Evolutionary conservation across 2,797 vertebrate genomes (phyloP), one percentile per base, ranked within the genome.

Genomic region (Intellagama lesueurii): DNA sequence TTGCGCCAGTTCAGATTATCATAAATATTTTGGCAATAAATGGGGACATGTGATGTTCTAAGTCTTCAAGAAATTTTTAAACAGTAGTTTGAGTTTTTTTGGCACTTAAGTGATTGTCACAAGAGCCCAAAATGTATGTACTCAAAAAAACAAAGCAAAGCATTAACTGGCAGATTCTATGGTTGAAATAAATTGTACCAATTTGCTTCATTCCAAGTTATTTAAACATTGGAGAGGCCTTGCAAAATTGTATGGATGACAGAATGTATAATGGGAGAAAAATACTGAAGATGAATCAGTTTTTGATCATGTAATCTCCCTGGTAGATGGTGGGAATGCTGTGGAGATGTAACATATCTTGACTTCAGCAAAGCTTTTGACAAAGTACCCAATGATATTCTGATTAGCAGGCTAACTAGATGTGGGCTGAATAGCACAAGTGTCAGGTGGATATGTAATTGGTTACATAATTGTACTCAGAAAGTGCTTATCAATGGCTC

Each of bases 11-110:
- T 86, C 80, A 75, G 81, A 44, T n/a, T 14, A 5, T n/a, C 84
- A 3, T 47, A 72, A 49, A 76, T 79, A 3, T 78, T 9, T 87
- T 92, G 44, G 6, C 52, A 44, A 19, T 32, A 5, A 30, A n/a
- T 32, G 52, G 30, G 86, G 22, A 87, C 11, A 12, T 81, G 12
- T 12, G 83, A 60, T 81, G 5, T 81, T 77, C n/a, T 70, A 49
- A 30, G n/a, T 79, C 81, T 89, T 92, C 5, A 16, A 30, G 14
- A 75, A 85, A 66, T 85, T 47, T 84, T 56, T 84, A 69, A 78
- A 78, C 17, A 84, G 17, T 73, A 32, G 35, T 40, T 86, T 68
- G 56, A 19, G 16, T 35, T 75, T 86, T 44, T 24, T 30, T 68
- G 16, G 22, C 24, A 66, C 19, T 60, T 7, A 80, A 86, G 17